Evolutionary conservation across 2,888 invertebrate genomes (phyloP), one percentile per base, ranked within the genome.

Genomic region (Didymodactylos carnosus): DNA sequence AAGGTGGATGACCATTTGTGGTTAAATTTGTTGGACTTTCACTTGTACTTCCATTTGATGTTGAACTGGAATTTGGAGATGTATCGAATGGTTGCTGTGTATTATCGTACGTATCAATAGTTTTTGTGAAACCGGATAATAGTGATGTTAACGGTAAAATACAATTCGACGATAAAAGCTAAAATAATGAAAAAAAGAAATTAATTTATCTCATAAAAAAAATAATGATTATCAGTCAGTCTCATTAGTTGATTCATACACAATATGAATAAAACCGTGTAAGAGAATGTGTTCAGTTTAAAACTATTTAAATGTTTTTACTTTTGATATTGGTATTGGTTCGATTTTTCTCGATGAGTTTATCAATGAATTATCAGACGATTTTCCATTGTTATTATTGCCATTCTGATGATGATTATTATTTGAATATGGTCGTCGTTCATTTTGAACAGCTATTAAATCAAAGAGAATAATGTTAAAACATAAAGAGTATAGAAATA

Each of bases 371-470:
- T 29, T 29, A n/a, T 62, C 62, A 62, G 29, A 62, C 35, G 8
- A 35, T 62, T 35, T n/a, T 5, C 62, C 7, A 35, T 35, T 10
- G 29, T n/a, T 62, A 35, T 62, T 62, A 62, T n/a, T n/a, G n/a
- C 35, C 62, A 29, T 62, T 29, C n/a, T 62, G 29, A 62, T n/a
- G 29, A 6, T 10, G 5, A 19, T 19, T 35, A 19, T 16, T 16
- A 7, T 16, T 35, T 62, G 62, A 23, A 23, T 49, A 62, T 35
- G 74, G 74, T 62, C 74, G 27, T 29, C 74, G 71, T 71, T 74
- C 74, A 49, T 74, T 74, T 69, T 74, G 74, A 40, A 74, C 74
- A 39, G 74, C 74, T 25, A 71, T 71, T 72, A 27, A 13, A 69
- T 16, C 13, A 25, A n/a, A n/a, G n/a, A n/a, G n/a, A n/a, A n/a